Conservation (phyloP, 2,113 vertebrate species). For the Tinamus guttatus region DNA sequence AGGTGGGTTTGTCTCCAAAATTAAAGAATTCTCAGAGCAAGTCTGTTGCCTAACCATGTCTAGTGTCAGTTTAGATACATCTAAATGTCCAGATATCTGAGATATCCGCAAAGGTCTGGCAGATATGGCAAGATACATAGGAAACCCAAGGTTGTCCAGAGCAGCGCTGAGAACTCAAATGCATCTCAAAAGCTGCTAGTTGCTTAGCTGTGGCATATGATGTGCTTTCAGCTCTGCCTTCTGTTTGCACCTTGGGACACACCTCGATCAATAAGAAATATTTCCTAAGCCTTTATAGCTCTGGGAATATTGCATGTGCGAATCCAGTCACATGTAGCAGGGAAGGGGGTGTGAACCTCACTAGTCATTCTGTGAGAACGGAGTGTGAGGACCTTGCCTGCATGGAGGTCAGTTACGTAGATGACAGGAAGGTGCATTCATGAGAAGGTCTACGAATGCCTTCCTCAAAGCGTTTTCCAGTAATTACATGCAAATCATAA, state of each 20-base stretch:
- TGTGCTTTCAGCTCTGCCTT: neutral
- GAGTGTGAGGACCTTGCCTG: neutral
- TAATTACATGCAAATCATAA: neutral
- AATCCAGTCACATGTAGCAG: neutral
- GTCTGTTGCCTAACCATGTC: neutral
- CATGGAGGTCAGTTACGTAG: neutral
- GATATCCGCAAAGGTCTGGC: neutral
- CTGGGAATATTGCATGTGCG: neutral
- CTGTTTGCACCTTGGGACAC: neutral
- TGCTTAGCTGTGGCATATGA: neutral
- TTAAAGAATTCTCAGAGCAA: neutral
- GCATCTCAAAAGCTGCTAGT: neutral
- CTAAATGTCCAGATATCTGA: neutral
- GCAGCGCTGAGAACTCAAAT: neutral
- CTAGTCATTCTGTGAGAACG: neutral
- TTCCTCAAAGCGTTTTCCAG: neutral
- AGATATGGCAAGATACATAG: neutral
- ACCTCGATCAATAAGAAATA: neutral
- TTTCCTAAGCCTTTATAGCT: neutral
- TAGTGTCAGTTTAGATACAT: neutral
- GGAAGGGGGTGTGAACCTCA: neutral
- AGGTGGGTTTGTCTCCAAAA: neutral
- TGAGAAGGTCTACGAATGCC: neutral
- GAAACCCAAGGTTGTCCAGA: neutral
- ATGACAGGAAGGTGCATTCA: neutral